Evolutionary conservation across 1,140 invertebrate species (phyloP).

Genomic region (Hylaeus volcanicus): DNA sequence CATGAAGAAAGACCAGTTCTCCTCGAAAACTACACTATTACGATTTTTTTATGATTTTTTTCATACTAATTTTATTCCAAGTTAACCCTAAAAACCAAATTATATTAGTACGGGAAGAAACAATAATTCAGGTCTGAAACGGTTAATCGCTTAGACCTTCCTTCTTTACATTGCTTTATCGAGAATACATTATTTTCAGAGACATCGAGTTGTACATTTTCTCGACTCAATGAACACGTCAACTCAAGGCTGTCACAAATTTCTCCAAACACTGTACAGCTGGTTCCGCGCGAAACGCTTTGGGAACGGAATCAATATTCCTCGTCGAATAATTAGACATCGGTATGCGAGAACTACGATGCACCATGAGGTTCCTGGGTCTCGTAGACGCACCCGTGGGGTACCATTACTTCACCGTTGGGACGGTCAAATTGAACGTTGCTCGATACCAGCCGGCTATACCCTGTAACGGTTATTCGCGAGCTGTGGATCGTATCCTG

Average conservation of each 20-base stretch:
- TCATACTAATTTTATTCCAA: too few species aligned
- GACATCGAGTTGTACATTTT: too few species aligned
- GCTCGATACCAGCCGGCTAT: constrained; percentile 46
- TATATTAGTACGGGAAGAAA: too few species aligned
- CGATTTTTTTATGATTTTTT: too few species aligned
- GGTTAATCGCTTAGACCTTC: too few species aligned
- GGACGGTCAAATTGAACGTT: constrained; percentile 61
- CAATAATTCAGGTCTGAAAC: too few species aligned
- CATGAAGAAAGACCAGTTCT: too few species aligned
- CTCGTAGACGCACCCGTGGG: constrained; percentile 52
- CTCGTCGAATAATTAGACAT: constrained; percentile 65
- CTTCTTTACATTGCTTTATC: too few species aligned
- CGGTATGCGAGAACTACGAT: constrained; percentile 53
- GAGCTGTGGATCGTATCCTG: constrained; percentile 67
- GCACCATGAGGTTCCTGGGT: constrained; percentile 46
- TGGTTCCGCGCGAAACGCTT: constrained; percentile 27
- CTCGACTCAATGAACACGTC: too few species aligned
- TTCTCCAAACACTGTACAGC: background rate
- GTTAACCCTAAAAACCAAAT: too few species aligned
- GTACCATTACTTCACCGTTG: constrained; percentile 58
- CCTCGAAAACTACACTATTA: too few species aligned
- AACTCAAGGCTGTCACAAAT: background rate
- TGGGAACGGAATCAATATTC: constrained; percentile 7
- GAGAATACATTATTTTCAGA: too few species aligned
- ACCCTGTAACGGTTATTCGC: constrained; percentile 64